Base-by-base conservation (phyloP, 2,888 invertebrate species). In the Philereme vetulata region DNA sequence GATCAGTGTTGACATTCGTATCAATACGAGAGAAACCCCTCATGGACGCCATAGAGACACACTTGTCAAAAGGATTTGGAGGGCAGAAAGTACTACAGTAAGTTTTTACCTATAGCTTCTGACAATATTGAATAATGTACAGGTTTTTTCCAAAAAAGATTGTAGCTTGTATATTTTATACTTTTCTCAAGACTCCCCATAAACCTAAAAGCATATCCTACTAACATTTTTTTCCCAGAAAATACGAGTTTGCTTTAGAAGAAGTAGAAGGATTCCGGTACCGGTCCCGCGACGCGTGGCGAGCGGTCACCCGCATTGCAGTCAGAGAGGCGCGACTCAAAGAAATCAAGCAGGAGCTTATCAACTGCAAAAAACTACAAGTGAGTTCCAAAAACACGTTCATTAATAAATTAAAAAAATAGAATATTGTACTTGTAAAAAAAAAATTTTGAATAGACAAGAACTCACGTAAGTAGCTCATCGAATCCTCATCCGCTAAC, bases 261-360 rank as follows among this genome's bases (percentile, higher is more conserved):
- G 98, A 99, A 89, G 96, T 99, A 51, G 99, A 99, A 82, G 97
- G 98, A 0, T 99, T 99, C 85, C 93, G 97, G 66, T 99, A 99
- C 89, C 93, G 99, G 71, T 96, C 99, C 0, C 95, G 96, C 78
- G 99, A 99, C 93, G 99, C 98, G 4, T 97, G 98, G 96, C 95
- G 96, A 75, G 97, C 98, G 0, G 97, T 98, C 6, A 99, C 99
- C 0, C 95, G 96, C 75, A 96, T 98, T 62, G 98, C 98, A 0
- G 96, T 99, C 2, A 93, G 98, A 49, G 98, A 99, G 85, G 98
- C 99, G 0, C 93, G 99, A 32, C 93, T 99, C 51, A 98, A 97
- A 81, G 99, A 99, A 93, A 99, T 99, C 72, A 97, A 97, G 84
- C 94, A 94, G 60, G 99, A 99, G 91, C 95, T 99, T 60, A 93